Conservation (phyloP, 2,113 vertebrate species). For the Sylvia atricapilla region DNA sequence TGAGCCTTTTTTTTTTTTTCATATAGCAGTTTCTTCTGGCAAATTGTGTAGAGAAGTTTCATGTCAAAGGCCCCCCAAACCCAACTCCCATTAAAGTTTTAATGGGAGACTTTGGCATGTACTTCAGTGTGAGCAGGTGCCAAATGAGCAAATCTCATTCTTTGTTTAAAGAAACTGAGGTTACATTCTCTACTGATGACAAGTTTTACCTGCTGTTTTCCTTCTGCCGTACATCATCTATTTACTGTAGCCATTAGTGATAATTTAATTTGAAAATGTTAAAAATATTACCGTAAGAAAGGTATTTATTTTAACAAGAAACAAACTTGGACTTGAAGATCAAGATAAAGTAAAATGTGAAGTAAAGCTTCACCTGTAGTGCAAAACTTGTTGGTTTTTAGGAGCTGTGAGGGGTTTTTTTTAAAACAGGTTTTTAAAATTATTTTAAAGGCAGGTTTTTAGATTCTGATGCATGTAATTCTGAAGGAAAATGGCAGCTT, state of each 20-base stretch:
- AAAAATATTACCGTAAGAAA: constrained; percentile 27
- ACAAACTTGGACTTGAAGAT: constrained; percentile 57
- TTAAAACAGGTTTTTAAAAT: constrained; percentile 37
- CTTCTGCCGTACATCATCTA: constrained; percentile 69
- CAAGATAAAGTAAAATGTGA: constrained; percentile 50
- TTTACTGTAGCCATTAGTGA: constrained; percentile 42
- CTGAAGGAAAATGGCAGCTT: constrained; percentile 77
- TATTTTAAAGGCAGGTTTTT: constrained; percentile 55
- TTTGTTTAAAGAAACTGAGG: constrained; percentile 49
- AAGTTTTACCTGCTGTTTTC: constrained; percentile 69
- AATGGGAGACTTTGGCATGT: neutral
- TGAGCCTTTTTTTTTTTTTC: constrained; percentile 38
- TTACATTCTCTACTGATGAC: constrained; percentile 32
- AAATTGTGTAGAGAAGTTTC: constrained; percentile 32
- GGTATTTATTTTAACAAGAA: constrained; percentile 60
- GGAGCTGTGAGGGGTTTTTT: neutral
- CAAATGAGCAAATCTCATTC: constrained; percentile 41
- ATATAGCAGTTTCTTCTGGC: constrained; percentile 31
- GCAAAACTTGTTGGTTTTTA: constrained; percentile 39
- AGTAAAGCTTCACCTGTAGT: constrained; percentile 54
- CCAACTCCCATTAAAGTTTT: neutral
- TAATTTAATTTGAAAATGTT: constrained; percentile 52
- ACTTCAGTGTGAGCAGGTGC: constrained; percentile 18
- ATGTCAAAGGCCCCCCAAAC: neutral
- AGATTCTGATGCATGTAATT: constrained; percentile 71